These are phyloP conservation scores for Caracal caracal DNA, from an alignment of 2,113 vertebrate species.

Conservation along the genomic window DNA sequence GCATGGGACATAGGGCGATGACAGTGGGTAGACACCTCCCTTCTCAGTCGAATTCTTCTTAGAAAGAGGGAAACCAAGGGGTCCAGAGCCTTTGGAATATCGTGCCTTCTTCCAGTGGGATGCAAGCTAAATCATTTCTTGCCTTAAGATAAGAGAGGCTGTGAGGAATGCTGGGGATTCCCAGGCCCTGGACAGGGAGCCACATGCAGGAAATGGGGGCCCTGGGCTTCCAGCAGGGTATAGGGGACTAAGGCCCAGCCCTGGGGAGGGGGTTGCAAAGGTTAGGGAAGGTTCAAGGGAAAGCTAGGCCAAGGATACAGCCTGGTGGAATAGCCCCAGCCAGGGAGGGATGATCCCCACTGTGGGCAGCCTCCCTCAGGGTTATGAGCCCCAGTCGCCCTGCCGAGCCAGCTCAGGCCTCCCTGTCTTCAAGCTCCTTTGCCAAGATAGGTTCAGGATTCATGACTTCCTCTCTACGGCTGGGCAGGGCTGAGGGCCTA, in stretches of 20 bases:
- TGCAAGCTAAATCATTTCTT: not conserved
- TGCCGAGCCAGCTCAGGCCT: not conserved
- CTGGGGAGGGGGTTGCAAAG: not conserved
- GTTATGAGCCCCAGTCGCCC: not conserved
- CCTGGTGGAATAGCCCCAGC: not conserved
- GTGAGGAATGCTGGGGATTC: not conserved
- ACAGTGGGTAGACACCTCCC: not conserved
- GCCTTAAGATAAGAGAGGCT: not conserved
- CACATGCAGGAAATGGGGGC: not conserved
- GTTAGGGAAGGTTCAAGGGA: not conserved
- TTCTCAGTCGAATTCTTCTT: not conserved
- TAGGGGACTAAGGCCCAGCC: not conserved
- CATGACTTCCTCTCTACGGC: rapidly evolving
- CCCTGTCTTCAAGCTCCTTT: not conserved
- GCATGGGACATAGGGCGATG: not conserved
- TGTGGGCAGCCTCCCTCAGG: not conserved
- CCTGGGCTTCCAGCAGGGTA: not conserved
- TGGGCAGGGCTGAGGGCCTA: not conserved
- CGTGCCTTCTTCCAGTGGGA: not conserved
- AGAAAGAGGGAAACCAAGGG: not conserved
- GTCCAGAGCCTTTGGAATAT: not conserved
- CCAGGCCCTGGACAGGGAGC: not conserved
- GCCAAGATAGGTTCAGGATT: not conserved
- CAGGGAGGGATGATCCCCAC: not conserved
- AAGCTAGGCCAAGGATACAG: not conserved